Evolutionary conservation across 1,140 invertebrate species (phyloP).

Genomic region (Zaprionus nigranus): DNA sequence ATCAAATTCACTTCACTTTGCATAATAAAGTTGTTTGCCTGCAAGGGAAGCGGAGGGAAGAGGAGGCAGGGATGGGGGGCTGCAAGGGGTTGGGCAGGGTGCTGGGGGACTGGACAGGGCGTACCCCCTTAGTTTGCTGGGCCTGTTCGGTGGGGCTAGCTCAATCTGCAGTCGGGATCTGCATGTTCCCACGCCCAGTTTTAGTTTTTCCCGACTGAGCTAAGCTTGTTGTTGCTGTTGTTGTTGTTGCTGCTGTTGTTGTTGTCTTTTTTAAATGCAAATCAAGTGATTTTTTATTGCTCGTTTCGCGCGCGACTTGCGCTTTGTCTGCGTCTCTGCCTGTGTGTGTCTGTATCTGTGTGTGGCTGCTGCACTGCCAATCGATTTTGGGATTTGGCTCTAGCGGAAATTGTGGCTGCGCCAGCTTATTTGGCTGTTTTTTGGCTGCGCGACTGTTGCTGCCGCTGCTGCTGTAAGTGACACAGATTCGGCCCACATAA

Average conservation of each 20-base stretch:
- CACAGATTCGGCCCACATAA: constrained; percentile 52
- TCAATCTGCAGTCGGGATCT: constrained; percentile 24
- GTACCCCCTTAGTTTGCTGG: not conserved
- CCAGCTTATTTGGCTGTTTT: not conserved
- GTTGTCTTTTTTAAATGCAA: constrained; percentile 38
- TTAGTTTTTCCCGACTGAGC: not conserved
- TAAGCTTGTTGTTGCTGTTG: not conserved
- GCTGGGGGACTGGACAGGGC: not conserved
- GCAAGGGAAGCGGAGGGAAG: not conserved
- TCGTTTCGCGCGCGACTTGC: constrained; percentile 38
- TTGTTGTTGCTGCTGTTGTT: not conserved
- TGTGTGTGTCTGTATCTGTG: not conserved
- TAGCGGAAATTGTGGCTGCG: constrained; percentile 39
- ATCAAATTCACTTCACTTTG: constrained; percentile 52
- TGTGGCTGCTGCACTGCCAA: constrained; percentile 28
- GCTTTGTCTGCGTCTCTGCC: constrained; percentile 11
- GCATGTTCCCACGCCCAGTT: constrained; percentile 64
- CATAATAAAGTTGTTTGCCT: constrained; percentile 71
- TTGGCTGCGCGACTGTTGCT: not conserved
- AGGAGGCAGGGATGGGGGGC: no score
- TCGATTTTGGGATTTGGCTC: constrained; percentile 26
- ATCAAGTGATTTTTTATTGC: constrained; percentile 66
- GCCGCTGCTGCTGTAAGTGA: constrained; percentile 15
- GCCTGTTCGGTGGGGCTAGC: not conserved
- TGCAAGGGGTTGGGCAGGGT: not conserved